Base-by-base conservation (phyloP, 2,888 invertebrate species). In the Callinectes sapidus region DNA sequence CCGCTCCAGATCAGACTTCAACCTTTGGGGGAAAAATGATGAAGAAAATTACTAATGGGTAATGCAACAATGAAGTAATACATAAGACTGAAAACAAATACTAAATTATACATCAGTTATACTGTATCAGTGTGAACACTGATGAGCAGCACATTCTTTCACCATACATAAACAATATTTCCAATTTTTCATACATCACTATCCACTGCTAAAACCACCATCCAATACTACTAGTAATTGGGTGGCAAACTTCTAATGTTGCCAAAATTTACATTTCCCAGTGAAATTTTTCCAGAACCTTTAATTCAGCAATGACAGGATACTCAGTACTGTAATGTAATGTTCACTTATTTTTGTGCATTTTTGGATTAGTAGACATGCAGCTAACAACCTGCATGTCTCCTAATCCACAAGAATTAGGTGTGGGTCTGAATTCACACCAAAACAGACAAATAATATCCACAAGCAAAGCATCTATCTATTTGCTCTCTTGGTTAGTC, bases 1-100 rank as follows among this genome's bases (percentile, higher is more conserved):
- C 94, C 97, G 97, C 95, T 98, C 98, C 93, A 98, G 96, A 95
- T 98, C 98, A 0, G 97, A 97, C 96, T 98, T 98, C 95, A 98
- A 96, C 94, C 98, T 61, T 23, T 8, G 28, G 28, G 28, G 54
- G 42, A 89, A 89, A 81, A 14, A 10, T 3, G 28, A 71, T 3
- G 6, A 71, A 71, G 23, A 66, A n/a, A 71, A 10, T 71, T 28
- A 71, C 71, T 28, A 23, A 28, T 61, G 23, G 61, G 13, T 18
- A 61, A 48, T 48, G 23, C 23, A 61, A 61, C 23, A 61, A 28
- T 28, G 13, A 28, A 10, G 8, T 71, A 28, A 71, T 71, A n/a
- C 28, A 23, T n/a, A 71, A n/a, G 71, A 71, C 6, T 71, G 28
- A 71, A 5, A 71, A 71, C 23, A 61, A 28, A 71, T 71, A 28